Base-by-base conservation (phyloP, 2,888 invertebrate species). In the Diplazon laetatorius region DNA sequence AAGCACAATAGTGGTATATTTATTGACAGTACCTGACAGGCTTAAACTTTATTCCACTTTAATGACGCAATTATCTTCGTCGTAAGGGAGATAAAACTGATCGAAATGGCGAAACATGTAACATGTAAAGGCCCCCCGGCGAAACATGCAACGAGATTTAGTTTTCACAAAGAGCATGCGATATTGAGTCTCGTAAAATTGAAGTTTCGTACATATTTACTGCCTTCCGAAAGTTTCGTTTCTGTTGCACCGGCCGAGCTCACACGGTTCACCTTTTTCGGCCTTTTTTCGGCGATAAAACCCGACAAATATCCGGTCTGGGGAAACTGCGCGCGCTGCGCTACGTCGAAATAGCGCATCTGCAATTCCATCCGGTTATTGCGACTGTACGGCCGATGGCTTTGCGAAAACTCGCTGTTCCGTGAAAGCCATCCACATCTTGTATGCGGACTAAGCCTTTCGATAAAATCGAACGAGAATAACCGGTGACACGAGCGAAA, bases 381-480 rank as follows among this genome's bases (percentile, higher is more conserved):
- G 25, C 46, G 59, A 22, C 62, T 81, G 39, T 70, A 52, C 25
- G 52, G 30, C 22, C 14, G 12, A 22, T 9, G 30, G 30, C 50
- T 70, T 72, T 70, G 65, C 22, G 44, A 62, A 39, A 71, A 52
- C 20, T 71, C 22, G 20, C 39, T 20, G 18, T 42, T 14, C 16
- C 30, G 10, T 30, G n/a, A 55, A 20, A 30, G 10, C 46, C n/a
- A 37, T 62, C 14, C 50, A 14, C 16, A 16, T 37, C 39, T 18
- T 57, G 44, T 22, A 25, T 57, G 62, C 65, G 37, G 73, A n/a
- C 80, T 72, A 82, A 84, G 76, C 65, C 71, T n/a, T 65, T 69
- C 82, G 85, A 87, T 87, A 85, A 85, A 83, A 77, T 69, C 68
- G 82, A 82, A 83, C 86, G 82, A 86, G 86, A 87, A 88, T 87